Base-by-base conservation (phyloP, 2,113 vertebrate genomes). In the Tupaia tana region DNA sequence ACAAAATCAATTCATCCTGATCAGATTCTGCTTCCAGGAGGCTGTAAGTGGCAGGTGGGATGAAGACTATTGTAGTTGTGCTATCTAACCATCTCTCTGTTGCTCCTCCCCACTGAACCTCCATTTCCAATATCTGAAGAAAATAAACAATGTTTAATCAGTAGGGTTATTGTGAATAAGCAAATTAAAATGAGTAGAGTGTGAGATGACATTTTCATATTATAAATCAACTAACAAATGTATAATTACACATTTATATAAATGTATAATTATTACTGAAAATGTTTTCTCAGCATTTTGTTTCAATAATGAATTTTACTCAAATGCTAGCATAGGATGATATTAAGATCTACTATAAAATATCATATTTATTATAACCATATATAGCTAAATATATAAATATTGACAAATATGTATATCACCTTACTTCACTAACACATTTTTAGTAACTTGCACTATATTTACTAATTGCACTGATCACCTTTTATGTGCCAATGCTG, bases 221-320 rank as follows among this genome's bases (percentile, higher is more conserved):
- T 86, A 69, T 70, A 88, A 95, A 74, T 82, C 24, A 31, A 95
- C 8, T 86, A 83, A 29, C 0, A 92, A 67, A 86, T 93, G 8
- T 82, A 67, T 24, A 93, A 93, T 52, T 90, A 91, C 43, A 43
- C 43, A 43, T 43, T 43, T 43, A 43, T 43, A 29, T 0, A 92
- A 67, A 86, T 93, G 8, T 82, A 67, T 24, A 93, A 93, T 52
- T 92, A 91, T 80, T 79, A 92, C 12, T 92, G 95, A 90, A 92
- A 82, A 83, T 69, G 12, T 20, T 85, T 86, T 83, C 58, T 6
- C 73, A 25, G 16, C 66, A 80, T 90, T 56, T 87, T 88, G 52
- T 80, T 80, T 64, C 67, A 91, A 67, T 12, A 71, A 78, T 52
- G 20, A 11, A 74, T 12, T 90, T 93, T n/a, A 7, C 3, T 85